These are phyloP conservation scores for Ophioninae sp. DNA, from an alignment of 2,888 invertebrate genomes.

Conservation along the genomic window DNA sequence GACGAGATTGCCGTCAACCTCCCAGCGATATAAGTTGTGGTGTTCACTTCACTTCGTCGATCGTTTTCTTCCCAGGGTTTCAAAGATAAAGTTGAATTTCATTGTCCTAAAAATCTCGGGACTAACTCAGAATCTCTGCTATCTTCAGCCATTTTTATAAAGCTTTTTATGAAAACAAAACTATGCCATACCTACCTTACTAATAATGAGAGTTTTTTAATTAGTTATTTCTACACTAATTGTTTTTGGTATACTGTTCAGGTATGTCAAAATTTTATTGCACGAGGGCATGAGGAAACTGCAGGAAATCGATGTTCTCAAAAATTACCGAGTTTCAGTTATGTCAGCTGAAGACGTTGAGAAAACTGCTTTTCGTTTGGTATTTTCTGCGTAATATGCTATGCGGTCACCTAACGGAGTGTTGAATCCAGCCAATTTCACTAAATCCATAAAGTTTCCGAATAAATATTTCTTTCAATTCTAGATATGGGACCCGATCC, in stretches of 20 bases:
- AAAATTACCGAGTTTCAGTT: no score
- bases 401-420: no score
- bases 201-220: background rate
- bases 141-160: background rate
- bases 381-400: no score
- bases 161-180: background rate
- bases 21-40: constrained; percentile 1
- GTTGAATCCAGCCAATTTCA: no score
- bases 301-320: no score
- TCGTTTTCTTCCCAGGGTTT: background rate
- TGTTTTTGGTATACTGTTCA: background rate
- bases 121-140: background rate
- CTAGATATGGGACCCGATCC: no score
- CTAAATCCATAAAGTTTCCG: no score
- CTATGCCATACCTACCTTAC: background rate
- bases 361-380: no score
- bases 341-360: no score
- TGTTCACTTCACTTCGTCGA: background rate
- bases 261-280: background rate
- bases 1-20: constrained; percentile 68
- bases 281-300: no score
- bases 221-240: background rate
- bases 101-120: background rate
- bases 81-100: background rate
- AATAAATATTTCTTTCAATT: no score